Base-by-base conservation (phyloP, 2,113 vertebrate species). In the Centropus bengalensis region DNA sequence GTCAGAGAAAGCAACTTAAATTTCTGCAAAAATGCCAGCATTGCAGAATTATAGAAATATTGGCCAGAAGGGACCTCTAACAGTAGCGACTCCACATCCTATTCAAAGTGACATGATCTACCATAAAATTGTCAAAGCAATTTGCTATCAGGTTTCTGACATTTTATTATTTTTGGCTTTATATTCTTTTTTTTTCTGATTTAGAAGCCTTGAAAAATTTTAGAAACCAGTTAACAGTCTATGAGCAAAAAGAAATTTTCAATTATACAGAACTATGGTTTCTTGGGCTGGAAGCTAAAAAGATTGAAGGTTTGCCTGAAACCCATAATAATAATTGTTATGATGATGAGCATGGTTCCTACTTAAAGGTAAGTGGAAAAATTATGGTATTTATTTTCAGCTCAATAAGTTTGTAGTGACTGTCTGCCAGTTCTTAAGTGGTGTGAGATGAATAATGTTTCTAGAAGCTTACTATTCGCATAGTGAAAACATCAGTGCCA, bases 181-280 rank as follows among this genome's bases (percentile, higher is more conserved):
- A 68, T n/a, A 36, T 36, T 36, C 20, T 91, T 94, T 45, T 44
- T 85, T 70, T 93, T 97, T 96, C 91, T 83, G 73, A 96, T 96
- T 91, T 98, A 99, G 99, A 99, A 97, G 99, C 99, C 32, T 96
- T 99, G 81, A 99, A 98, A 97, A 97, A 97, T 96, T 99, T 99
- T 97, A 98, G 98, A 96, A 98, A 98, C 51, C 97, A 98, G 30
- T 97, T 99, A 96, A 98, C 98, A 17, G 97, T 98, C 76, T 99
- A 98, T 81, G 99, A 99, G 87, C 98, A 98, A 97, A 98, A 98
- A 91, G 99, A 99, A 93, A 98, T 99, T 95, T 98, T 98, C 97
- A 98, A 99, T 97, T 99, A 99, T 85, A 84, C 98, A 26, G 99
- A 99, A 94, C 97, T 99, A 80, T 99, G 99, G 99, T 99, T 98